Conservation (phyloP, 2,888 invertebrate species). For the Scaptomyza caliginosa region DNA sequence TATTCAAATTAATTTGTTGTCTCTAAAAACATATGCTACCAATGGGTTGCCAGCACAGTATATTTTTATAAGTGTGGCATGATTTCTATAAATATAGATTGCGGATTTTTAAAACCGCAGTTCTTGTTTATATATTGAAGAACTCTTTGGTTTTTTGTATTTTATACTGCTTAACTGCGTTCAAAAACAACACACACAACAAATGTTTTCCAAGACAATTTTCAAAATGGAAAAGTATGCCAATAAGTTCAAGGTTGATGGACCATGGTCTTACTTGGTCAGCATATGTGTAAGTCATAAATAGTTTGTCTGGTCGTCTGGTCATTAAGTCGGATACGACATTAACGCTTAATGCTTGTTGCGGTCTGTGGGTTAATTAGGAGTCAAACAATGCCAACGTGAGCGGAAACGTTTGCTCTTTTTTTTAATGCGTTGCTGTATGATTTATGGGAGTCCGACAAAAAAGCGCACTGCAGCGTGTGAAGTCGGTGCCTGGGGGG, state of each 20-base stretch:
- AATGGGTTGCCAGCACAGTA: too few relatives aligned
- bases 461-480: constrained; percentile 47
- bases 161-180: too few relatives aligned
- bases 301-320: constrained; percentile 16
- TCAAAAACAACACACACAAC: too few relatives aligned
- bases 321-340: constrained; percentile 54
- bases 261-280: constrained; percentile 33
- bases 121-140: too few relatives aligned
- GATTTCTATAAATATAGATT: too few relatives aligned
- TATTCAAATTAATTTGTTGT: too few relatives aligned
- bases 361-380: constrained; percentile 68
- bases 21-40: too few relatives aligned
- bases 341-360: constrained; percentile 42
- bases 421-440: constrained; percentile 32
- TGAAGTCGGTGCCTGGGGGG: constrained; percentile 56
- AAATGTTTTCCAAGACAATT: background rate
- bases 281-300: constrained; percentile 12
- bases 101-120: too few relatives aligned
- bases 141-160: too few relatives aligned
- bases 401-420: constrained; percentile 59
- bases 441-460: constrained; percentile 36
- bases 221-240: constrained; percentile 2
- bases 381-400: constrained; percentile 33
- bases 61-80: too few relatives aligned
- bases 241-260: constrained; percentile 44